These are phyloP conservation scores for Mnemiopsis leidyi DNA, from an alignment of 37 sponge, comb jelly and placozoan genomes.

Conservation along the genomic window DNA sequence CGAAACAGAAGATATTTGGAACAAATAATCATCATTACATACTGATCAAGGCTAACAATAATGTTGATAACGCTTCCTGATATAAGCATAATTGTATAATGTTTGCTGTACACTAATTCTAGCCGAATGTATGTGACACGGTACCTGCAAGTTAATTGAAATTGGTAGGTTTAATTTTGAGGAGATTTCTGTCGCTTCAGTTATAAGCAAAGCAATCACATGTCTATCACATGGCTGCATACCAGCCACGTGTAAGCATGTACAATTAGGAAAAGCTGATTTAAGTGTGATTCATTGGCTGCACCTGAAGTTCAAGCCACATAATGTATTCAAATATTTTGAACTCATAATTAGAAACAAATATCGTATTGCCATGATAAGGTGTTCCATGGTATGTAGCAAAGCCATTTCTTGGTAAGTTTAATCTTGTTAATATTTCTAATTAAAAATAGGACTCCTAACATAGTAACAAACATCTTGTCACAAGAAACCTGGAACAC, in stretches of 20 bases:
- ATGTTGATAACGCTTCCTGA: too few species aligned
- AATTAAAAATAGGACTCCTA: too few species aligned
- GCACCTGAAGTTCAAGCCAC: neutral
- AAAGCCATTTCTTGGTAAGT: too few species aligned
- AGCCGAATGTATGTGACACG: neutral
- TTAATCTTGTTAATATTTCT: too few species aligned
- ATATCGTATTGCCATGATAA: neutral
- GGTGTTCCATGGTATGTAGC: too few species aligned
- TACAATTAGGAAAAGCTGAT: conserved; percentile 18
- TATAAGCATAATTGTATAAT: too few species aligned
- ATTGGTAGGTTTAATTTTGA: neutral
- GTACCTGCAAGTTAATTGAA: neutral
- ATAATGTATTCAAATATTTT: conserved; percentile 3
- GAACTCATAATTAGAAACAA: neutral
- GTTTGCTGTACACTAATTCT: neutral
- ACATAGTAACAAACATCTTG: too few species aligned
- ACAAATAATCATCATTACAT: too few species aligned
- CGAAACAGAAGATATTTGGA: too few species aligned
- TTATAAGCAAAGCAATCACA: neutral
- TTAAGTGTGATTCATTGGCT: neutral
- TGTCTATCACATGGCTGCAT: neutral
- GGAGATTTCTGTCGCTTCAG: neutral
- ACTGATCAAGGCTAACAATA: too few species aligned
- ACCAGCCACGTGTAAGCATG: neutral
- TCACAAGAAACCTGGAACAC: too few species aligned